Percentiles rank a stretch among this genome's conserved stretches.
These are phyloP conservation scores for Cabera pusaria DNA, from an alignment of 2,888 invertebrate genomes.

Conservation along the genomic window DNA sequence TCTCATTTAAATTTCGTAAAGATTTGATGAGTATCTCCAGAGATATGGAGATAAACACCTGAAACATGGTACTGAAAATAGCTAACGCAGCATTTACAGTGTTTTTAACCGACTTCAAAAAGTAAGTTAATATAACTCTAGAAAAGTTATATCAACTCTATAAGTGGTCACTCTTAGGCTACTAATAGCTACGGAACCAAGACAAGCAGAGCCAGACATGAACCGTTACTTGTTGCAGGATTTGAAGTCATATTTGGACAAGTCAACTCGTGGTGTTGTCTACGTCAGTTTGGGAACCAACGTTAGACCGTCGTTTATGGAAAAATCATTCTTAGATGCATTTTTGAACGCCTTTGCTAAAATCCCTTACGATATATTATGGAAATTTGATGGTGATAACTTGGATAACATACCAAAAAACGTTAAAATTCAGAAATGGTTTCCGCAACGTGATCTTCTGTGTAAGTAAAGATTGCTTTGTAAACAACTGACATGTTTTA, in stretches of 20 bases:
- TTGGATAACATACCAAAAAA: slow-evolving; percentile 31
- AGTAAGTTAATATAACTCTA: no score
- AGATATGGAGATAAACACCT: no score
- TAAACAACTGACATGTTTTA: no score
- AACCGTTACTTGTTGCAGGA: slow-evolving; percentile 37
- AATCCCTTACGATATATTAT: slow-evolving; percentile 37
- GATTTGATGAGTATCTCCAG: no score
- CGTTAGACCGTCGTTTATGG: slow-evolving; percentile 33
- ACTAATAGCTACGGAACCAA: no score
- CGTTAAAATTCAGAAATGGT: slow-evolving; percentile 39
- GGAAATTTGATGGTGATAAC: slow-evolving; percentile 38
- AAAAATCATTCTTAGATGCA: slow-evolving; percentile 29
- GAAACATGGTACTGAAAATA: no score
- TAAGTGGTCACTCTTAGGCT: no score
- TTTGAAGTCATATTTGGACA: slow-evolving; percentile 35
- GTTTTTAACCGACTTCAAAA: no score
- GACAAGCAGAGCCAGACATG: no score
- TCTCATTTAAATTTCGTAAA: no score
- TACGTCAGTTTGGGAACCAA: slow-evolving; percentile 43
- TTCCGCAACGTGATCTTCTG: slow-evolving; percentile 39
- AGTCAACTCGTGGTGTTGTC: slow-evolving; percentile 35
- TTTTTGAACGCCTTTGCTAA: slow-evolving; percentile 35
- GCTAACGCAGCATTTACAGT: no score
- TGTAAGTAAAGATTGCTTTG: slow-evolving; percentile 12
- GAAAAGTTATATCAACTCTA: no score